Evolutionary conservation across 2,888 invertebrate species (phyloP), one percentile per base, ranked within the genome.

Genomic region (Mythimna lalbum): DNA sequence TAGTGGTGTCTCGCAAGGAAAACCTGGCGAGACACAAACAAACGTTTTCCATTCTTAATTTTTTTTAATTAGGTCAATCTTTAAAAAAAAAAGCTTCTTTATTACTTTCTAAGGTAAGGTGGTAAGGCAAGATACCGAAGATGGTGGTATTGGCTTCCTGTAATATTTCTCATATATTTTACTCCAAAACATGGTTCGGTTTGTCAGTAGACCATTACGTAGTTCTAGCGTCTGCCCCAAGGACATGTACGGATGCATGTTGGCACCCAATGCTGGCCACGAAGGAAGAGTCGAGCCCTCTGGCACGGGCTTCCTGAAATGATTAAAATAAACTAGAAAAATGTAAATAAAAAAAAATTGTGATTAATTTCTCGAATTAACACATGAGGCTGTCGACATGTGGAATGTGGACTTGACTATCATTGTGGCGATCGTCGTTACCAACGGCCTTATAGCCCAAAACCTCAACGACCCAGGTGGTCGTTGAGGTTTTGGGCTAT

Each of bases 101-200:
- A 12, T 31, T 10, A 9, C 21, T 33, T n/a, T 27, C 19, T 66
- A 47, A 7, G 19, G 14, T 36, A 70, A 69, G n/a, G n/a, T n/a
- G n/a, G n/a, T n/a, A n/a, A n/a, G n/a, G n/a, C n/a, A n/a, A n/a
- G n/a, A n/a, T 10, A 74, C 78, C 19, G 50, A 3, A 1, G 83
- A 80, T 3, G 91, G 89, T 3, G 89, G 75, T 9, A 79, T 63
- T 0, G 91, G 90, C 4, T 78, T 47, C 7, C 87, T 80, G 65
- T 90, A 90, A 73, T 90, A 73, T 60, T 87, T 83, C 4, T 80
- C 73, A 75, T 92, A 92, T 52, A 92, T 87, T 23, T 70, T 59
- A 53, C 90, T 87, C 91, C 92, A 92, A 71, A 92, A 88, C 14
- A 60, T 64, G 10, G 73, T 55, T 23, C 90, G 87, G 0, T 73